These are phyloP conservation scores for Acleris literana DNA, from an alignment of 2,888 invertebrate species.

Conservation along the genomic window DNA sequence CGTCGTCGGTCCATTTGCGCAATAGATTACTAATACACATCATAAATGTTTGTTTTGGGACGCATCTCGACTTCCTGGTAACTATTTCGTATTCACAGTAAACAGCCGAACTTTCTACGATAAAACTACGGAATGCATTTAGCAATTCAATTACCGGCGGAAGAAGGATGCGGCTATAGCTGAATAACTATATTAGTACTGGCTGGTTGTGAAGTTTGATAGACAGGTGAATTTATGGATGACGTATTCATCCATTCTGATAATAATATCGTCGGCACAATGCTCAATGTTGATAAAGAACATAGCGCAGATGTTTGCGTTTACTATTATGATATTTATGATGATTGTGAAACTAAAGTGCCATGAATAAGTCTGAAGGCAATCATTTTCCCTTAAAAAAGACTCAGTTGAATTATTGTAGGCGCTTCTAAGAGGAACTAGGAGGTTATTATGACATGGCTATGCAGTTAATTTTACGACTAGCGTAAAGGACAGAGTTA, in stretches of 20 bases:
- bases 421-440: constrained; percentile 6
- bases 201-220: constrained; percentile 10
- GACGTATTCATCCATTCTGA: background rate
- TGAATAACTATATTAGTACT: constrained; percentile 1
- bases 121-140: constrained; percentile 44
- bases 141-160: constrained; percentile 46
- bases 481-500: no score
- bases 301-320: background rate
- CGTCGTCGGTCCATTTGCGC: constrained; percentile 45
- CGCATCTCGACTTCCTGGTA: constrained; percentile 56
- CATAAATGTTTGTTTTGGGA: constrained; percentile 37
- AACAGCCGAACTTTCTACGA: constrained; percentile 41
- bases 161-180: constrained; percentile 40
- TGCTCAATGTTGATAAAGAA: no score
- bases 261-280: no score
- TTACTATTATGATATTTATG: background rate
- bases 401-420: background rate
- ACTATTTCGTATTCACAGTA: constrained; percentile 58
- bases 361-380: background rate
- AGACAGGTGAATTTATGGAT: background rate
- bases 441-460: no score
- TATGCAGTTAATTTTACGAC: no score
- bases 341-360: background rate
- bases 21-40: constrained; percentile 49
- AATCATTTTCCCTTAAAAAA: background rate